These are phyloP conservation scores for Diaperis boleti DNA, from an alignment of 2,888 invertebrate genomes.

Conservation along the genomic window DNA sequence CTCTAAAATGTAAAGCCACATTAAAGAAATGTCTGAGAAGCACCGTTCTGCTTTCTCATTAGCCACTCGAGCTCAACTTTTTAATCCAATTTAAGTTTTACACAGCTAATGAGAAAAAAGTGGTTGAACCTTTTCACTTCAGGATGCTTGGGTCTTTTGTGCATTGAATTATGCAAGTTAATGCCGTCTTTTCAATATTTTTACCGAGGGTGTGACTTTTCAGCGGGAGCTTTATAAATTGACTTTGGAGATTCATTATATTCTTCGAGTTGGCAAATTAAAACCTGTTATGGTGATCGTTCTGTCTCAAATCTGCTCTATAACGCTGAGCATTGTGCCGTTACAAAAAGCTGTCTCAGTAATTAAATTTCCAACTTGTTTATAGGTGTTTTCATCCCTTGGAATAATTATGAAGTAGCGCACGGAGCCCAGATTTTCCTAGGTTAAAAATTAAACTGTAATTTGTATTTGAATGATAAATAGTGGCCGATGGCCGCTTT, in stretches of 20 bases:
- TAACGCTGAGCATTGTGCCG: conserved; percentile 2
- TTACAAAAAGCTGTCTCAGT: conserved; percentile 47
- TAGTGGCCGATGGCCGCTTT: neutral
- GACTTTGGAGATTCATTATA: neutral
- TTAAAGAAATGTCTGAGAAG: conserved; percentile 39
- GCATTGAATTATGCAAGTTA: conserved; percentile 43
- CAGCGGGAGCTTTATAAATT: neutral
- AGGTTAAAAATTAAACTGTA: conserved; percentile 18
- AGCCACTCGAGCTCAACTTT: conserved; percentile 45
- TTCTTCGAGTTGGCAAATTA: conserved; percentile 7
- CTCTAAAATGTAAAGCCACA: conserved; percentile 39
- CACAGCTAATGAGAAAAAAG: conserved; percentile 52
- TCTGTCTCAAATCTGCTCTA: conserved; percentile 20
- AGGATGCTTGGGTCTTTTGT: conserved; percentile 40
- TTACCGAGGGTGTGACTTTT: conserved; percentile 7
- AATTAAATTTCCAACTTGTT: conserved; percentile 49
- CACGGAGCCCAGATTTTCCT: conserved; percentile 6
- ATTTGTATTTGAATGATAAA: conserved; percentile 12
- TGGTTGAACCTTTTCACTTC: conserved; percentile 46
- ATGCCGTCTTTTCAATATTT: conserved; percentile 21
- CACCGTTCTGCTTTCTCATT: conserved; percentile 44
- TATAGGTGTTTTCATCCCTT: conserved; percentile 35
- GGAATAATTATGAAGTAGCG: neutral
- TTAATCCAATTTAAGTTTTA: conserved; percentile 51
- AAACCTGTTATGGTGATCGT: conserved; percentile 14